Conservation (phyloP, 2,888 invertebrate species). For the Cyrtodaria siliqua region DNA sequence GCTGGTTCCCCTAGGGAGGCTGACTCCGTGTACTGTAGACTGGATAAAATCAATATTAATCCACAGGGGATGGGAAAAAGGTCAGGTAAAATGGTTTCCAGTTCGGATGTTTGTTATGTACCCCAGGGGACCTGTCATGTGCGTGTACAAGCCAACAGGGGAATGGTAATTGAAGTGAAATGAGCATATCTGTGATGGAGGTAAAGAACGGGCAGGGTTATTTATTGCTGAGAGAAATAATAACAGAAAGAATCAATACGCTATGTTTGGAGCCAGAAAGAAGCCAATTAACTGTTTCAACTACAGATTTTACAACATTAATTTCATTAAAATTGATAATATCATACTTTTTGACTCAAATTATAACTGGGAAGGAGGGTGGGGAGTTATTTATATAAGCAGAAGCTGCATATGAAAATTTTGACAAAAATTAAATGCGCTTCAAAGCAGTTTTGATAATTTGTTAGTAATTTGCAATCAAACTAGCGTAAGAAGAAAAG, state of each 20-base stretch:
- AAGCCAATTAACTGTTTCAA: neutral
- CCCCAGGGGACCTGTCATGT: constrained; percentile 46
- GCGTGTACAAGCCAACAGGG: constrained; percentile 29
- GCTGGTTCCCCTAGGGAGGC: constrained; percentile 43
- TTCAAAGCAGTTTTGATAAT: too few species aligned
- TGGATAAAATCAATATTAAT: constrained; percentile 51
- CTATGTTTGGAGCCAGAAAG: neutral
- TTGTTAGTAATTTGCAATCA: too few species aligned
- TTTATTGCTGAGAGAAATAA: constrained; percentile 39
- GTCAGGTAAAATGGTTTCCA: constrained; percentile 56
- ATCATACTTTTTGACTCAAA: neutral
- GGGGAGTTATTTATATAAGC: too few species aligned
- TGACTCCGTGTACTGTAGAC: constrained; percentile 48
- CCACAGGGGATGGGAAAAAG: constrained; percentile 50
- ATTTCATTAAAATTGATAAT: neutral
- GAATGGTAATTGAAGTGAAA: constrained; percentile 51
- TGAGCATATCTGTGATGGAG: constrained; percentile 56
- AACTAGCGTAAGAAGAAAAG: too few species aligned
- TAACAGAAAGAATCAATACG: neutral
- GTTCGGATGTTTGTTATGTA: constrained; percentile 52
- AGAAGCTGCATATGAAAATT: too few species aligned
- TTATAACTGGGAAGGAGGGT: too few species aligned
- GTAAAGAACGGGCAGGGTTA: constrained; percentile 21
- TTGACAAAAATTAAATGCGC: too few species aligned
- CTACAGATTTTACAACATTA: neutral